Conservation (phyloP, 2,888 invertebrate species). For the Tryphoninae sp. region DNA sequence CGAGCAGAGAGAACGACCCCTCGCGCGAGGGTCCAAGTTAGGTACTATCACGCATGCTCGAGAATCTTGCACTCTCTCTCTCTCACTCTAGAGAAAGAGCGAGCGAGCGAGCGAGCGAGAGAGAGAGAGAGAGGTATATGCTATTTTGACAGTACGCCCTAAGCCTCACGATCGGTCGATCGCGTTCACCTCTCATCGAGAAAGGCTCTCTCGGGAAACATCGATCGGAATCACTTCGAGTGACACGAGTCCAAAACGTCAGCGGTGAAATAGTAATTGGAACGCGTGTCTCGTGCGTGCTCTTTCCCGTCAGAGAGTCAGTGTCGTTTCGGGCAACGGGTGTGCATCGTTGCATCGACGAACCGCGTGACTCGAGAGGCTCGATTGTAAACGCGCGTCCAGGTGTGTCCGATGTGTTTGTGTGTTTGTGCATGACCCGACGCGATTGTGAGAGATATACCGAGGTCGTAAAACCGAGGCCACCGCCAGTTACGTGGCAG, state of each 20-base stretch:
- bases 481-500: slow-evolving; percentile 47
- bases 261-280: not conserved
- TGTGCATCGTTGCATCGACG: slow-evolving; percentile 31
- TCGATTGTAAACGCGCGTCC: slow-evolving; percentile 12
- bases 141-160: slow-evolving; percentile 62
- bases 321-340: no score
- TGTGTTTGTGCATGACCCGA: slow-evolving; percentile 21
- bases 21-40: slow-evolving; percentile 36
- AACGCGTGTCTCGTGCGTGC: not conserved
- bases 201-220: not conserved
- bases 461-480: slow-evolving; percentile 52
- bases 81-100: slow-evolving; percentile 5
- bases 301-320: no score
- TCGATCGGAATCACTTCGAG: not conserved
- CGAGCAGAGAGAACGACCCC: slow-evolving; percentile 15
- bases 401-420: slow-evolving; percentile 5
- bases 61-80: slow-evolving; percentile 23
- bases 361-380: slow-evolving; percentile 44
- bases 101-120: no score
- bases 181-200: not conserved
- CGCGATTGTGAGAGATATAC: not conserved
- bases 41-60: slow-evolving; percentile 59
- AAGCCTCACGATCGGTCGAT: slow-evolving; percentile 53
- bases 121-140: slow-evolving; percentile 12
- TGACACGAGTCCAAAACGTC: not conserved